Base-by-base conservation (phyloP, 2,888 invertebrate species). In the Rhogogaster chlorosoma region DNA sequence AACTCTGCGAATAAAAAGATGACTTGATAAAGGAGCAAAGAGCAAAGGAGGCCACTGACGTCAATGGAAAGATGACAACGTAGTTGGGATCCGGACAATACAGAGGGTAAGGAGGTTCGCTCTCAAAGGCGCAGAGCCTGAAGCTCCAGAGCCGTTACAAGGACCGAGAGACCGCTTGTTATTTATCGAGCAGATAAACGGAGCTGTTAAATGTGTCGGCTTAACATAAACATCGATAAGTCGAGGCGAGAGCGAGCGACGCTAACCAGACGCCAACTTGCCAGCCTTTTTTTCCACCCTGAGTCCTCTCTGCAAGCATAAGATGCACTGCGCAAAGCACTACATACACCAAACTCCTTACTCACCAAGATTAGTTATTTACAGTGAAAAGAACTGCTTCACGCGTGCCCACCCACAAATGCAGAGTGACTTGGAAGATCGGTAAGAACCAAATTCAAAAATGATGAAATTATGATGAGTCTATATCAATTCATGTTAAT, bases 161-260 rank as follows among this genome's bases (percentile, higher is more conserved):
- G 75, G 64, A 84, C 73, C 84, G 67, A 38, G 70, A 49, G 61
- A 71, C 85, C 85, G 84, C 85, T 80, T 78, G 87, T 92, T 92
- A 91, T 92, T 92, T 92, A 92, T 92, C 91, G 90, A 83, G 85
- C 87, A 90, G 92, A 92, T 91, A 92, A 92, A 92, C 88, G 84
- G 84, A 88, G 88, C 90, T 91, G 90, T 91, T 91, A 90, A 91
- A 91, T 88, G 90, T 90, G 90, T 90, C 89, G 89, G 89, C 91
- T 91, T 89, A 91, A 91, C 90, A 91, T 92, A 92, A 92, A 92
- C 92, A 92, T 90, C 92, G 92, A 92, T 92, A 92, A 92, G 90
- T 92, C 89, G 89, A 87, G 87, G 75, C 83, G 73, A 86, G 85
- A 85, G 85, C 82, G 61, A 85, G 71, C 89, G 91, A 92, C 90